Evolutionary conservation across 2,888 invertebrate genomes (phyloP).

Genomic region (Cristatella mucedo): DNA sequence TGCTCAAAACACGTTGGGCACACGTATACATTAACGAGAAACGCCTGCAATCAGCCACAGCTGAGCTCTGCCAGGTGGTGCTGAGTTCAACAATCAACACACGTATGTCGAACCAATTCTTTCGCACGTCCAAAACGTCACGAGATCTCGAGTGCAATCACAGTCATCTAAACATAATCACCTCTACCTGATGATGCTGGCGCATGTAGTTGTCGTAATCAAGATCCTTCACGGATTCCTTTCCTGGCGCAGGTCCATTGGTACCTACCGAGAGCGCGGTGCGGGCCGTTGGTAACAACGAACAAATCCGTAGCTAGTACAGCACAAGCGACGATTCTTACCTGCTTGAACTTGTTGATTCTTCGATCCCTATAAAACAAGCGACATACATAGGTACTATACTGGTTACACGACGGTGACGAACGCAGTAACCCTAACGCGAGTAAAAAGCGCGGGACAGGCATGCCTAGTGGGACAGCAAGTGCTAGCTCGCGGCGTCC

Average conservation of each 20-base stretch:
- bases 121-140: not conserved
- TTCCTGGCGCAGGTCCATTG: constrained; percentile 23
- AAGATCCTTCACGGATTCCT: constrained; percentile 29
- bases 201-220: constrained; percentile 33
- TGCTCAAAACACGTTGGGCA: no score
- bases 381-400: no score
- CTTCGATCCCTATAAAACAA: no score
- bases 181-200: constrained; percentile 48
- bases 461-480: no score
- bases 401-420: no score
- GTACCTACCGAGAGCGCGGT: constrained; percentile 8
- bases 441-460: no score
- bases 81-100: not conserved
- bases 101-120: not conserved
- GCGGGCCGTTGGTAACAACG: constrained; percentile 2
- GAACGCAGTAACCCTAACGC: no score
- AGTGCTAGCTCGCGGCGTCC: not conserved
- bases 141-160: no score
- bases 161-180: constrained; percentile 9
- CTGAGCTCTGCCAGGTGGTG: not conserved
- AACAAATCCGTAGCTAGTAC: not conserved
- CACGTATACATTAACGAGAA: no score
- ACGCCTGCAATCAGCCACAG: no score
- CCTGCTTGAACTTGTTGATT: no score
- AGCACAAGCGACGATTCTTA: not conserved